These are phyloP conservation scores for Cylindroiulus punctatus DNA, from an alignment of 2,888 invertebrate species.

Conservation along the genomic window DNA sequence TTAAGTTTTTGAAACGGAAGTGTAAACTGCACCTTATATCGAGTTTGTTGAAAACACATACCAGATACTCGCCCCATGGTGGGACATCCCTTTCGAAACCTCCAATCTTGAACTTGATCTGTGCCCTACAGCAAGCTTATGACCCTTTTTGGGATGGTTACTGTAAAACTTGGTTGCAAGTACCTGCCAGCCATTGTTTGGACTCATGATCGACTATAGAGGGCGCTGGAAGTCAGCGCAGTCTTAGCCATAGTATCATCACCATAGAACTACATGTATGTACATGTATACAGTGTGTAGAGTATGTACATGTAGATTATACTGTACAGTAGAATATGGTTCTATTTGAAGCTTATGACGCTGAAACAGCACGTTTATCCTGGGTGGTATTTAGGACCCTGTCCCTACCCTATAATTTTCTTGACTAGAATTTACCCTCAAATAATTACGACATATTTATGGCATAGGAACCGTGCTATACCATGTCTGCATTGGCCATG, in stretches of 20 bases:
- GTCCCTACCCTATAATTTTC: background rate
- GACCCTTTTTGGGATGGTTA: background rate
- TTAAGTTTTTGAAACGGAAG: conserved; percentile 40
- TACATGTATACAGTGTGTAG: too few relatives aligned
- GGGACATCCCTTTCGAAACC: background rate
- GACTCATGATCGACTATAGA: background rate
- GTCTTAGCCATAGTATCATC: background rate
- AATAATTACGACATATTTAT: background rate
- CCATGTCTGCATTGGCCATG: background rate
- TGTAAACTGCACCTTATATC: background rate
- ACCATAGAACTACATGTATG: background rate
- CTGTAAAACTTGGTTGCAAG: background rate
- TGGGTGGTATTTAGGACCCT: background rate
- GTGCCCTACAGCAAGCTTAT: background rate
- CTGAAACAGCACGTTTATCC: background rate
- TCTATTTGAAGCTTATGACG: background rate
- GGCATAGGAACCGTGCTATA: background rate
- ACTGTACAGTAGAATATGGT: too few relatives aligned
- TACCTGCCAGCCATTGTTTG: background rate
- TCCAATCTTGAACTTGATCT: background rate
- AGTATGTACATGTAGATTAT: too few relatives aligned
- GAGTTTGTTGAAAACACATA: background rate
- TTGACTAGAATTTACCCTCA: background rate
- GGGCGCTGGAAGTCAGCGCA: too few relatives aligned
- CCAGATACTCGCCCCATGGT: conserved; percentile 15